Base-by-base conservation (phyloP, 2,888 invertebrate genomes). In the Zhuqinia jingwanae region DNA sequence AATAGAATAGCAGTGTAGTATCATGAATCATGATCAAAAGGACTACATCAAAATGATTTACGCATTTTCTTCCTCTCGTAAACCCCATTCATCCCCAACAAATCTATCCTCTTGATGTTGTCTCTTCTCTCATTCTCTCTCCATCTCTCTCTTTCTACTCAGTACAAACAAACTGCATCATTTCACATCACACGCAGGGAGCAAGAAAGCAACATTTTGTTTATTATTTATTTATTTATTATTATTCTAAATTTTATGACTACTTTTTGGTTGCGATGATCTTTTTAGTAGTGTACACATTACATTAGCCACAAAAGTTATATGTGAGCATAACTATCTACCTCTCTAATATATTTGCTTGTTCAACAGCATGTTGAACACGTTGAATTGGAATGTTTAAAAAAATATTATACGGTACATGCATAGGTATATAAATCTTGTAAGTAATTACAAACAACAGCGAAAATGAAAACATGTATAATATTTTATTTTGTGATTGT, bases 31-130 rank as follows among this genome's bases (percentile, higher is more conserved):
- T 36, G 36, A 36, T 36, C 36, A 8, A 8, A 8, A 13, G 27
- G 6, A 70, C 47, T 15, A 50, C 50, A 73, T 73, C 53, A n/a
- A n/a, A 73, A 50, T 73, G 73, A 73, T 73, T 73, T 50, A 73
- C 73, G 27, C 73, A 50, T 73, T 73, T 17, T 27, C 27, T 63
- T 53, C 53, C 22, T 45, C 45, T 68, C 65, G 8, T 36, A 36
- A 36, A 27, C 53, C 47, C 17, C 73, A 73, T n/a, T 47, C 73
- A 30, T 50, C 53, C 27, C 47, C 25, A 73, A 73, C 27, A n/a
- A 50, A 50, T 53, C 27, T 30, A 73, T 73, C 36, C 8, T 36
- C n/a, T 63, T 30, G 63, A 47, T 53, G 53, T 17, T 42, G 8
- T 8, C 10, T 50, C 0, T 2, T 47, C 50, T 70, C 47, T 36